phyloP scores from a whole-genome alignment of 2,888 invertebrate genomes.

The Busseola fusca region DNA sequence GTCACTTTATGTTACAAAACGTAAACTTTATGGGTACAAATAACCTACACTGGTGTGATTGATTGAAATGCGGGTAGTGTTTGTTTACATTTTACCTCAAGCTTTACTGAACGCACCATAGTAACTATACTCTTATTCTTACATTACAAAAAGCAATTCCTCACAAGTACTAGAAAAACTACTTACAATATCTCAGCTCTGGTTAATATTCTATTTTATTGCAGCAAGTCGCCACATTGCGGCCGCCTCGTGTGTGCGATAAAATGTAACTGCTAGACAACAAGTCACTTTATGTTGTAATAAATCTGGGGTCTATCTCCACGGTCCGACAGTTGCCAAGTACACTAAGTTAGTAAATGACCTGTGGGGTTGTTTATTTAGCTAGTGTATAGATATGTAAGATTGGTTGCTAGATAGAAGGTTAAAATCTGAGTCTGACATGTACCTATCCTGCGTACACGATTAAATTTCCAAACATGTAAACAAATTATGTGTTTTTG shows the following conservation, averaged over 20 bases:
- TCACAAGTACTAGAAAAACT: conserved; percentile 7
- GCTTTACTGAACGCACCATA: background rate
- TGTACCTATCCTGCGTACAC: too few species aligned
- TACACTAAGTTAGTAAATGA: conserved; percentile 26
- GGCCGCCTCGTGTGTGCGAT: conserved; percentile 32
- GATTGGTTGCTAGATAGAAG: background rate
- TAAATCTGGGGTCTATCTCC: conserved; percentile 40
- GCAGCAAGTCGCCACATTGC: conserved; percentile 16
- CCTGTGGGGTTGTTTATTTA: conserved; percentile 6
- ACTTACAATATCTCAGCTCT: conserved; percentile 18
- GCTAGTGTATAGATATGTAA: background rate
- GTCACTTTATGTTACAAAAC: conserved; percentile 29
- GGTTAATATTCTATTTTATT: conserved; percentile 50
- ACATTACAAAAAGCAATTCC: conserved; percentile 5
- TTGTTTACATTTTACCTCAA: background rate
- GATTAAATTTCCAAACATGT: too few species aligned
- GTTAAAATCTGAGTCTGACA: background rate
- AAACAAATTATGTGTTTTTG: too few species aligned
- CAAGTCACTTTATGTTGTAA: conserved; percentile 41
- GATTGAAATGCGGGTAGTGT: background rate
- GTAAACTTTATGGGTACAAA: background rate
- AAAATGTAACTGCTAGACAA: conserved; percentile 38
- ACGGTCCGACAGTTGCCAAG: conserved; percentile 23
- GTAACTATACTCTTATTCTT: background rate
- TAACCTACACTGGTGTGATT: background rate